These are phyloP conservation scores for Lophotis ruficrista DNA, from an alignment of 2,113 vertebrate genomes.

Conservation along the genomic window DNA sequence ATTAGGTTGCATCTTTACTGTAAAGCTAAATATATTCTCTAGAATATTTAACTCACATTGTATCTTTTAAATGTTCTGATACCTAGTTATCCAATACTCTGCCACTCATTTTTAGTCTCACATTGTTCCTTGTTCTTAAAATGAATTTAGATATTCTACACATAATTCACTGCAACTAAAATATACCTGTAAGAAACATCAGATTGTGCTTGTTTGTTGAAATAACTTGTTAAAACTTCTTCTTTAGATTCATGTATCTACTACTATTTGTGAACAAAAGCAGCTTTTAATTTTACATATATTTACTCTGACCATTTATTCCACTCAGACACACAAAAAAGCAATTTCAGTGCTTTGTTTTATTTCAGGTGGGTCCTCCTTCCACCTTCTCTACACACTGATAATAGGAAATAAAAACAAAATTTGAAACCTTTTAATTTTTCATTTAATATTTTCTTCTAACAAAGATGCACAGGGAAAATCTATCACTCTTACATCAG, in stretches of 20 bases:
- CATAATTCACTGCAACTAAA: background rate
- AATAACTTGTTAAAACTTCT: background rate
- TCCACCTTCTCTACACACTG: background rate
- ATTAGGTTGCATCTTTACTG: background rate
- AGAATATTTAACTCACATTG: background rate
- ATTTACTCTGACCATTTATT: background rate
- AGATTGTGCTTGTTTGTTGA: background rate
- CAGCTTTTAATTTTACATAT: background rate
- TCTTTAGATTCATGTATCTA: background rate
- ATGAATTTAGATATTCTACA: background rate
- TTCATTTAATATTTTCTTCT: background rate
- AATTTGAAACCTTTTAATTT: background rate
- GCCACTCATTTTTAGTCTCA: background rate
- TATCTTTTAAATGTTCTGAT: background rate
- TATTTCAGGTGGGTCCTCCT: background rate
- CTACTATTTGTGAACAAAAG: background rate
- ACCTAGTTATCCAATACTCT: background rate
- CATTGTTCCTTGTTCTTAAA: background rate
- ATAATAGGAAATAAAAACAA: background rate
- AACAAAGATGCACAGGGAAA: background rate
- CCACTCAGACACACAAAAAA: background rate
- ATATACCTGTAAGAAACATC: background rate
- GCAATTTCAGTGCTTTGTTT: background rate
- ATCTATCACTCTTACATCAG: background rate
- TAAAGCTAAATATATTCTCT: background rate